Evolutionary conservation across 2,797 vertebrate genomes (phyloP), one percentile per base, ranked within the genome.

Genomic region (Onychomys arenicola): DNA sequence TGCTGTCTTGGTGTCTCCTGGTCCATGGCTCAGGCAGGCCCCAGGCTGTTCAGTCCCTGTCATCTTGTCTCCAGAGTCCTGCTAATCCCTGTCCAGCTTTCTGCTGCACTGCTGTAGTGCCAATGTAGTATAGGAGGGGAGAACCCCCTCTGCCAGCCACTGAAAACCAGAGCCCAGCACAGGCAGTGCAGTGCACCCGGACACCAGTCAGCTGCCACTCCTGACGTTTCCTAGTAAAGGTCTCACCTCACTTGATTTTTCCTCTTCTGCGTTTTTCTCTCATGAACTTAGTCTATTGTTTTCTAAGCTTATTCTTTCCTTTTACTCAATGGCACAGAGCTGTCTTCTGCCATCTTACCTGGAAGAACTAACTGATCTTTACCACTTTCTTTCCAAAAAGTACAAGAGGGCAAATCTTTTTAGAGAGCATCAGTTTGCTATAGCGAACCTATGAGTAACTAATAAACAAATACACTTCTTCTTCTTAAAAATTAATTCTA

Each of bases 381-480:
- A 71, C 40, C 9, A 0, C 65, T 49, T 80, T 55, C 3, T 57
- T 81, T 69, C 1, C 49, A 61, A 5, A 89, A 86, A 90, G 77
- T 69, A 84, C 10, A 73, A 78, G 61, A 19, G 5, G 67, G 34
- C 80, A 88, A 57, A 61, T 88, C 21, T 69, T 95, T 91, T 84
- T 19, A 83, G 78, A 57, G 34, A 73, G 11, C 29, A 73, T 46
- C 43, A 61, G 25, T 67, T 91, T 91, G 13, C 55, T 80, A 13
- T 91, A 69, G 34, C 75, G 86, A 93, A 67, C 71, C 59, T 92
- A 14, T 67, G 52, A 90, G 37, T 27, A 89, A 29, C 43, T 95
- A 81, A 40, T 71, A 85, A 69, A 37, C 27, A 49, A 71, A 52
- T 13, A 69, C 0, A 23, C 63, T 76, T 40, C 32, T 80, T 40